Percentiles rank a stretch among this genome's conserved stretches.
These are phyloP conservation scores for Xestia ashworthii DNA, from an alignment of 2,888 invertebrate species.

Conservation along the genomic window DNA sequence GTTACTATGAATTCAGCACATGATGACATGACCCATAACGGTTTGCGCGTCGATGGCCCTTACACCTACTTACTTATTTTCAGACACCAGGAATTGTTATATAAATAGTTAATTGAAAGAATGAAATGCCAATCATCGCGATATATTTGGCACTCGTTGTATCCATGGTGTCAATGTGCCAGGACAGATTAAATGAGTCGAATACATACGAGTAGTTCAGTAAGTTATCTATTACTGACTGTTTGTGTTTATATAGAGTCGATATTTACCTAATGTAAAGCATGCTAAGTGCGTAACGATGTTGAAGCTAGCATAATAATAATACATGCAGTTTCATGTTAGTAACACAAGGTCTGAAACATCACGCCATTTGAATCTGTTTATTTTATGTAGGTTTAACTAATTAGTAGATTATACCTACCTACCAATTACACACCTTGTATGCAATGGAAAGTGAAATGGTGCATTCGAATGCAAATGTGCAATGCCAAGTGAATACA, in stretches of 20 bases:
- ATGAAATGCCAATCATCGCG: slow-evolving; percentile 36
- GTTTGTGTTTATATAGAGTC: not conserved
- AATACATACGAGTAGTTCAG: slow-evolving; percentile 1
- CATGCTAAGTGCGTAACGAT: slow-evolving; percentile 44
- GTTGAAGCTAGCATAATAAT: slow-evolving; percentile 39
- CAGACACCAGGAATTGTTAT: slow-evolving; percentile 22
- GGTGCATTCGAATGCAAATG: not conserved
- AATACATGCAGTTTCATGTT: slow-evolving; percentile 48
- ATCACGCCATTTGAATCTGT: slow-evolving; percentile 39
- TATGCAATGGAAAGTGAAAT: slow-evolving; percentile 1
- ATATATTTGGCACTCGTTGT: slow-evolving; percentile 40
- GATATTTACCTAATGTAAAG: slow-evolving; percentile 17
- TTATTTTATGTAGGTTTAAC: slow-evolving; percentile 20
- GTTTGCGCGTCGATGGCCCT: not conserved
- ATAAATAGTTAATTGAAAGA: slow-evolving; percentile 26
- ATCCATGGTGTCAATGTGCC: slow-evolving; percentile 36
- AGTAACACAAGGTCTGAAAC: slow-evolving; percentile 48
- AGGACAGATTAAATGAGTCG: slow-evolving; percentile 1
- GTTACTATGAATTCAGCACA: not conserved
- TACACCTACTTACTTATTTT: slow-evolving; percentile 11
- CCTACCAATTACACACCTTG: not conserved
- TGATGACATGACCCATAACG: not conserved
- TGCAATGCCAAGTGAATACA: not conserved
- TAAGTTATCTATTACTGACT: slow-evolving; percentile 14
- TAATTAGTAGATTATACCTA: not conserved